Evolutionary conservation across 2,113 vertebrate genomes (phyloP), one percentile per base, ranked within the genome.

Genomic region (Suncus etruscus): DNA sequence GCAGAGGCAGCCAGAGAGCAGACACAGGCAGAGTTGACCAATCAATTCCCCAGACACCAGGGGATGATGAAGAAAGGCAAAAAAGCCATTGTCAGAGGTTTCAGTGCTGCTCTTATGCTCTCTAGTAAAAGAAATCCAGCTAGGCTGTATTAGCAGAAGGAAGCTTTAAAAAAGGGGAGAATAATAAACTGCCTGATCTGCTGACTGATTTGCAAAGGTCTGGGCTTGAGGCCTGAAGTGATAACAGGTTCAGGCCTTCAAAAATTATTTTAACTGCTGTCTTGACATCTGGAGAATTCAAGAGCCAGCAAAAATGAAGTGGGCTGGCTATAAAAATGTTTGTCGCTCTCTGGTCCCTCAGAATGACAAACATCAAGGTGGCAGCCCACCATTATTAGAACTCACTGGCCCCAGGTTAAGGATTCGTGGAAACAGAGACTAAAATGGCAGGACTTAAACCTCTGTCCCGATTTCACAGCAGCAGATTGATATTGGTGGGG

Each of bases 231-330:
- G 66, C 69, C n/a, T 72, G 22, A 63, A 32, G 50, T 76, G 83
- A 66, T 84, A 84, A 78, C 48, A 92, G 83, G 92, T 86, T 95
- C 86, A 92, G 92, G 29, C 73, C 58, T 78, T 86, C 86, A 68
- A 63, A 93, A 84, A 66, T 90, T 75, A 89, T 90, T 89, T 86
- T 94, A 92, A 88, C 87, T 74, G 77, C 63, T 80, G 32, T 70
- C 74, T 39, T 93, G 90, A 94, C 83, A 83, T 74, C 86, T 90
- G 79, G 92, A 81, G n/a, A 81, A 79, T 92, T 86, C 61, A 68
- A 84, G 74, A 84, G 76, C 87, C 22, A 29, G 76, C 32, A 61
- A 61, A 61, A 82, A 83, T 10, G 1, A 90, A 89, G 74, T 48
- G 39, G 83, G 31, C 72, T 92, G 25, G 91, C 88, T 90, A 76